Base-by-base conservation (phyloP, 2,797 vertebrate genomes). In the Lithobates sylvaticus region DNA sequence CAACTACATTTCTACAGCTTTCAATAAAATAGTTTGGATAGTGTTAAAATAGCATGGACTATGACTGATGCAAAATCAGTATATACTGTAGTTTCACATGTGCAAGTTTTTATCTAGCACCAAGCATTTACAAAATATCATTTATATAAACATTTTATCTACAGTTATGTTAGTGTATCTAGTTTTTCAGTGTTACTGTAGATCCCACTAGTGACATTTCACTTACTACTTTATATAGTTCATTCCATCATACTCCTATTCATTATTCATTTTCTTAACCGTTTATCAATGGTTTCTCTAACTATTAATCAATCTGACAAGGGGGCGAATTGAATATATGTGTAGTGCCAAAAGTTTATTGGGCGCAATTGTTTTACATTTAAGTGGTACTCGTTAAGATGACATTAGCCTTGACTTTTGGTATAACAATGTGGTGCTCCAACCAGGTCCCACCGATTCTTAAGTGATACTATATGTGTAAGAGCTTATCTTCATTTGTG, bases 151-250 rank as follows among this genome's bases (percentile, higher is more conserved):
- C 79, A 83, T n/a, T n/a, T 44, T 86, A 83, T 34, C 44, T 71
- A 78, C 58, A 54, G 29, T 72, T 78, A 70, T 78, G 26, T 72
- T 72, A 50, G 32, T 64, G 61, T 74, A 71, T 72, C 29, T 77
- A 82, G 34, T 71, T 82, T 82, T 23, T 82, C 34, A 70, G 23
- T 83, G 73, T 83, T 83, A 73, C 68, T 72, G 21, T 78, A 65
- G 26, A 78, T 86, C 67, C 36, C 58, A 61, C 50, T 73, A 42
- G 65, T 39, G 18, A 21, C 50, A 72, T 77, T 77, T 64, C 26
- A 77, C 81, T 36, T 65, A 42, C 71, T 76, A 64, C 29, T 42
- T 23, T 71, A 42, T 71, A 70, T 71, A 72, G 36, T 15, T 69
- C 34, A 5, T 23, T 6, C 44, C 44, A 58, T 36, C 47, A 67